Evolutionary conservation across 2,888 invertebrate species (phyloP), one percentile per base, ranked within the genome.

Genomic region (Heliconius ismenius): DNA sequence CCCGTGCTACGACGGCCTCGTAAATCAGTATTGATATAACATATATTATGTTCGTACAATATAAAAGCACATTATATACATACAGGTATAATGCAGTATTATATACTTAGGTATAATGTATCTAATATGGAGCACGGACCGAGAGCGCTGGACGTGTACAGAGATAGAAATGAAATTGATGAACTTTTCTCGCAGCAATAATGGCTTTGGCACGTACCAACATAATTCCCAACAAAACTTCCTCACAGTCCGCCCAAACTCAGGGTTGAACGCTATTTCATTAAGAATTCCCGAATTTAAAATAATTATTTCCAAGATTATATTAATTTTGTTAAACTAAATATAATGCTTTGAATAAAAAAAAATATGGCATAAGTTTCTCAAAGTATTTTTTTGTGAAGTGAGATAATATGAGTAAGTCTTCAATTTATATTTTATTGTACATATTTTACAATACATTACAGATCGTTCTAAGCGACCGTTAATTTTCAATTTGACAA

Each of bases 131-230:
- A 65, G 39, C 64, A 74, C 75, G 78, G 79, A 80, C 78, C 79
- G 81, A 80, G 81, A 81, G 78, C 81, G 78, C 76, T 80, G 83
- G 82, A 83, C 83, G 83, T 83, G 84, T 82, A 84, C 83, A 87
- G 87, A 87, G 87, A 88, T 87, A 91, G 91, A 92, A 94, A 94
- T 94, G 92, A 94, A 94, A 94, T 94, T 94, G 94, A 94, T 94
- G 94, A 94, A 94, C 93, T 94, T 94, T 94, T 93, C 93, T 93
- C 91, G 88, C 91, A 91, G 92, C 92, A 94, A 94, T 94, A 94
- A 94, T 94, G 94, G 93, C 93, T 93, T 92, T 93, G 93, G 94
- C 94, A 94, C 94, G 94, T 94, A 93, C 93, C 91, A 90, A 92
- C 92, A 93, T 93, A 92, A 93, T 93, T 93, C 92, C 90, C 90